Percentiles rank a stretch among this genome's conserved stretches.
Evolutionary conservation across 2,888 invertebrate species (phyloP).

Genomic region (Acronicta aceris): DNA sequence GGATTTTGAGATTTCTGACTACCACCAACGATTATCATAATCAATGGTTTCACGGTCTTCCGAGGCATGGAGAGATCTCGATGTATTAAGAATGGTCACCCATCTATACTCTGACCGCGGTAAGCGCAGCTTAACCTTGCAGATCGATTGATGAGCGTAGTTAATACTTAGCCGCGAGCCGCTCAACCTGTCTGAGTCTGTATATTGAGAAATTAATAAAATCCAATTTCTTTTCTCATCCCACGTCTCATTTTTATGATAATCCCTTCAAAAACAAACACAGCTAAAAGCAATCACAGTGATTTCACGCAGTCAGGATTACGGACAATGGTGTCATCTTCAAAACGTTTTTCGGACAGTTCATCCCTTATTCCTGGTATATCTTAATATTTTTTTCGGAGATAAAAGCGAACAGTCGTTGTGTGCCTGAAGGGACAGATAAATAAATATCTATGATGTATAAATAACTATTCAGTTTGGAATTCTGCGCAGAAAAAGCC

Average conservation of each 20-base stretch:
- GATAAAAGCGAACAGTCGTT: slow-evolving; percentile 23
- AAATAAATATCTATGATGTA: slow-evolving; percentile 31
- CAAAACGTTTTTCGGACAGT: slow-evolving; percentile 29
- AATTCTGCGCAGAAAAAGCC: slow-evolving; percentile 21
- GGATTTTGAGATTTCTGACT: too few species aligned
- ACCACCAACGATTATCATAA: too few species aligned
- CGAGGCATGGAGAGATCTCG: too few species aligned
- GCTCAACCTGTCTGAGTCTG: too few species aligned
- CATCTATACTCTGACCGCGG: too few species aligned
- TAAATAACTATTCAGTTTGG: slow-evolving; percentile 41
- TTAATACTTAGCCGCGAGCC: too few species aligned
- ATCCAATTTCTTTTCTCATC: slow-evolving; percentile 9
- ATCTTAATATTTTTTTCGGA: slow-evolving; percentile 18
- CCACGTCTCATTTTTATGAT: slow-evolving; percentile 15
- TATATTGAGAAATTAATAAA: slow-evolving; percentile 5
- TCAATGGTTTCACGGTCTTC: too few species aligned
- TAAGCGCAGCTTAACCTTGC: too few species aligned
- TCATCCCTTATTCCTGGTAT: slow-evolving; percentile 35
- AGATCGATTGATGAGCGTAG: too few species aligned
- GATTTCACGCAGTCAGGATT: slow-evolving; percentile 23
- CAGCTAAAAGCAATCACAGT: slow-evolving; percentile 11
- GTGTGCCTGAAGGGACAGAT: slow-evolving; percentile 32
- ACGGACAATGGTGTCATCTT: slow-evolving; percentile 26
- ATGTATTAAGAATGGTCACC: too few species aligned
- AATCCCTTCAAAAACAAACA: slow-evolving; percentile 15